phyloP scores from a whole-genome alignment of 2,888 invertebrate species.

The Pterostichus madidus region DNA sequence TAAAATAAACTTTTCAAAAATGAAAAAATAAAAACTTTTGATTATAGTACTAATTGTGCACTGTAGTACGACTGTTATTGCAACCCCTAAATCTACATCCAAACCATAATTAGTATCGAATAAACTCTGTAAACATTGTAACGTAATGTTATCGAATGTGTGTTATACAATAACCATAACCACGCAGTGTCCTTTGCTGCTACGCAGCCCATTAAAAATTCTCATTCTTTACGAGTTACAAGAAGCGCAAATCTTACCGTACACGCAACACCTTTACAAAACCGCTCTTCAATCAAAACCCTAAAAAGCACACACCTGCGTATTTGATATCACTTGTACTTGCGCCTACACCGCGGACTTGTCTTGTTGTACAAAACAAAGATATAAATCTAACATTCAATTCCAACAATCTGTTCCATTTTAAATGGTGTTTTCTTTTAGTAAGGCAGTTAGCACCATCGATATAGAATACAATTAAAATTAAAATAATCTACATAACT shows the following conservation, averaged over 20 bases:
- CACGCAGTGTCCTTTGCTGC: conserved; percentile 47
- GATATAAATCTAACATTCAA: conserved; percentile 62
- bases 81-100: conserved; percentile 66
- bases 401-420: conserved; percentile 65
- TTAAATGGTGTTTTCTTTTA: conserved; percentile 64
- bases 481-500: conserved; percentile 60
- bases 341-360: conserved; percentile 34
- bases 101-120: conserved; percentile 67
- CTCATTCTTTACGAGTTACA: conserved; percentile 23
- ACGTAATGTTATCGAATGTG: conserved; percentile 65
- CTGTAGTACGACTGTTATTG: conserved; percentile 67
- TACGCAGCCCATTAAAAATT: conserved; percentile 20
- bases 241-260: conserved; percentile 19
- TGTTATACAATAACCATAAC: conserved; percentile 63
- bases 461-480: conserved; percentile 58
- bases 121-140: conserved; percentile 65
- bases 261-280: conserved; percentile 41
- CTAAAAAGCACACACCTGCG: conserved; percentile 37
- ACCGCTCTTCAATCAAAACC: conserved; percentile 21
- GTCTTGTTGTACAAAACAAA: conserved; percentile 63
- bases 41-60: conserved; percentile 65
- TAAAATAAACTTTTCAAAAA: conserved; percentile 56
- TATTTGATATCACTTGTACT: conserved; percentile 37
- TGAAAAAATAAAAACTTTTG: conserved; percentile 60
- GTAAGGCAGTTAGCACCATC: conserved; percentile 66